Percentiles rank a stretch among this genome's conserved stretches.
phyloP scores from a whole-genome alignment of 2,797 vertebrate genomes.

The Phylloscopus collybita region DNA sequence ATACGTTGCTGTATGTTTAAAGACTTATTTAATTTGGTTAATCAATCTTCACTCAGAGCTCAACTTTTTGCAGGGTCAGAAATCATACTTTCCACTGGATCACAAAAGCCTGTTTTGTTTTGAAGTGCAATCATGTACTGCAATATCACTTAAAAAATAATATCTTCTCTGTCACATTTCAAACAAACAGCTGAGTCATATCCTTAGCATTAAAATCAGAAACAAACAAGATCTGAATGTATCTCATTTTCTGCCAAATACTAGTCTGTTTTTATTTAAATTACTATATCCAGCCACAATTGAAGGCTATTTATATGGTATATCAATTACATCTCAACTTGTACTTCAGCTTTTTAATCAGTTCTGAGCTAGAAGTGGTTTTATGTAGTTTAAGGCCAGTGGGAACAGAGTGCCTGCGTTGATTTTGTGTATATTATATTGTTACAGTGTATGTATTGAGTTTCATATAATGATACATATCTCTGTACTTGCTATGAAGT shows the following conservation, averaged over 20 bases:
- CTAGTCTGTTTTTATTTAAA: not conserved
- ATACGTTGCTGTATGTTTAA: not conserved
- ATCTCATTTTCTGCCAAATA: not conserved
- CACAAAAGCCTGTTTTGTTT: not conserved
- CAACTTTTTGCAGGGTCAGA: not conserved
- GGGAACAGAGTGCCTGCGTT: not conserved
- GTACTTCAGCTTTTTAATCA: not conserved
- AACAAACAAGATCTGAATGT: not conserved
- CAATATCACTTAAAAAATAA: not conserved
- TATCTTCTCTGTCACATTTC: not conserved
- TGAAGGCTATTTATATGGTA: not conserved
- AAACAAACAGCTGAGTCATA: not conserved
- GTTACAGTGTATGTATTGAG: not conserved
- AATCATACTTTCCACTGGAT: not conserved
- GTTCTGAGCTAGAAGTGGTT: not conserved
- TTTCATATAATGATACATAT: not conserved
- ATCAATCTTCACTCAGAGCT: not conserved
- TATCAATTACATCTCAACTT: not conserved
- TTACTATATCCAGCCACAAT: not conserved
- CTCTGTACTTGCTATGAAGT: not conserved
- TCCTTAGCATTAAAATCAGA: not conserved
- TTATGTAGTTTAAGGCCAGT: not conserved
- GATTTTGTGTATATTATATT: not conserved
- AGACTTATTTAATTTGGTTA: conserved; percentile 12
- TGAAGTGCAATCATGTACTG: not conserved